Evolutionary conservation across 2,888 invertebrate genomes (phyloP).

Genomic region (Drosophila phalerata): DNA sequence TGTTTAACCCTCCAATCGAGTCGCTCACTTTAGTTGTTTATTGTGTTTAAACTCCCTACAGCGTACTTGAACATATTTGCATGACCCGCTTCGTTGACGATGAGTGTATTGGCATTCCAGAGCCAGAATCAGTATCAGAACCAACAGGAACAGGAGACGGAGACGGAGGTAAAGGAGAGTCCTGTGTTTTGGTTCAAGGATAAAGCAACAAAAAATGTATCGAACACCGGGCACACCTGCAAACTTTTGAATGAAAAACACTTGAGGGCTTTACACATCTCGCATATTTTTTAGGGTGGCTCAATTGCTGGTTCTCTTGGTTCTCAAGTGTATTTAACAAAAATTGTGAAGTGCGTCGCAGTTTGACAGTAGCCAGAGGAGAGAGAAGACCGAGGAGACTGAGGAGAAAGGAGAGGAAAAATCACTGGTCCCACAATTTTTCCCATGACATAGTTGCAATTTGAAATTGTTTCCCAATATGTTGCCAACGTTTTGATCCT

Average conservation of each 20-base stretch:
- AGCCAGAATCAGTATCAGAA: conserved; percentile 27
- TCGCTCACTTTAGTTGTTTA: conserved; percentile 68
- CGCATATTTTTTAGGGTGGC: conserved; percentile 64
- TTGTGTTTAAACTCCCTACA: conserved; percentile 75
- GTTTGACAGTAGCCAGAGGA: conserved; percentile 30
- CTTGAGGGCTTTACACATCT: conserved; percentile 65
- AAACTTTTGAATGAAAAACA: conserved; percentile 72
- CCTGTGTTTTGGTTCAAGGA: conserved; percentile 58
- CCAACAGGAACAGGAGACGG: neutral
- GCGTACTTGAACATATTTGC: conserved; percentile 77
- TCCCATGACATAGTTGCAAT: conserved; percentile 73
- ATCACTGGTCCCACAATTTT: conserved; percentile 48
- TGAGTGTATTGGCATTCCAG: conserved; percentile 76
- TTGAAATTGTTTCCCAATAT: conserved; percentile 72
- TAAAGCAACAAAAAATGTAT: conserved; percentile 61
- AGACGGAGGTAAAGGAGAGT: conserved; percentile 2
- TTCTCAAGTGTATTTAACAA: conserved; percentile 66
- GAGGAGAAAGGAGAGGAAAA: neutral
- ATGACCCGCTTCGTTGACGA: conserved; percentile 71
- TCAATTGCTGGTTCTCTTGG: conserved; percentile 28
- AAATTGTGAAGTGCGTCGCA: conserved; percentile 69
- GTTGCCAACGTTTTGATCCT: conserved; percentile 45
- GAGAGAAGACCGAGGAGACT: neutral
- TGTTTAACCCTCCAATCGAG: conserved; percentile 48
- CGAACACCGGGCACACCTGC: conserved; percentile 71